Evolutionary conservation across 2,113 vertebrate genomes (phyloP), one percentile per base, ranked within the genome.

Genomic region (Neodon shergylaensis): DNA sequence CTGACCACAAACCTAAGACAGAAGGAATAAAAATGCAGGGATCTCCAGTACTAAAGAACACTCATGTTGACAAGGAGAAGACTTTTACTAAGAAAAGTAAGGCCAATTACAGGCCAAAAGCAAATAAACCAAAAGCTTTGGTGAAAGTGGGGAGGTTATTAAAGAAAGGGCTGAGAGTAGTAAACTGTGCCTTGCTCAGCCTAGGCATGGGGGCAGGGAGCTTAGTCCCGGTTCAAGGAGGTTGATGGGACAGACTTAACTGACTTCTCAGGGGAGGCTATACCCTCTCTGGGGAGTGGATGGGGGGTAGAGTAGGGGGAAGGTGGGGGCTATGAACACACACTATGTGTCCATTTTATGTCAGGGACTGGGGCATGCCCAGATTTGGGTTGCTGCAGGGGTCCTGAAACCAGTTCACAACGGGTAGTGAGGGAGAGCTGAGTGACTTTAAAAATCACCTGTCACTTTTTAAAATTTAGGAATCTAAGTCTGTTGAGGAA

Each of bases 81-180:
- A 31, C 3, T 76, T 91, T 92, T 65, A 47, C 54, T 1, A 85
- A 74, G 42, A 89, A 70, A 65, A 65, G 65, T 66, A 66, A 66
- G 28, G 28, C 63, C 63, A 66, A 66, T 66, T 66, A 66, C 63
- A 31, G 63, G 26, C 4, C 65, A 31, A 66, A 66, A 31, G 1
- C 65, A 66, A 66, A 66, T 12, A 66, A 31, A 13, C 65, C 65
- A 31, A 66, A 66, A 66, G 65, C 65, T 13, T 66, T 66, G 4
- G 28, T 12, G 1, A 66, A 66, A 36, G 39, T 3, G 1, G 6
- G 12, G 61, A 58, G 0, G 22, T 47, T 2, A 17, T 1, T n/a
- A 10, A 68, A 13, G 58, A 22, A 68, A 24, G 31, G 4, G 14
- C 7, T 39, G 36, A 10, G 33, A 47, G 3, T 1, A 5, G 24